phyloP scores from a whole-genome alignment of 2,888 invertebrate species.

The Diarsia brunnea region DNA sequence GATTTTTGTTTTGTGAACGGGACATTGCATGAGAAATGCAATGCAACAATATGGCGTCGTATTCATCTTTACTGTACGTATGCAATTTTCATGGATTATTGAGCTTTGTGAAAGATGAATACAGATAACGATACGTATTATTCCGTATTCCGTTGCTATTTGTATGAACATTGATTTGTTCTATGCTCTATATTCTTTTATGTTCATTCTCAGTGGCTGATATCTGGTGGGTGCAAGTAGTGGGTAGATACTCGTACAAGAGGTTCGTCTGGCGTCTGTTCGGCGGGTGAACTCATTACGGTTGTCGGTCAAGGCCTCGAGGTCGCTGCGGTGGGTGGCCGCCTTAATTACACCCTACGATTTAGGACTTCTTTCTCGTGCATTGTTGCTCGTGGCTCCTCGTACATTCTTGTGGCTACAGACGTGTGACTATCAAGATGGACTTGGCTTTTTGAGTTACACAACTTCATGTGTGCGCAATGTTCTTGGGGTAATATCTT shows the following conservation, averaged over 20 bases:
- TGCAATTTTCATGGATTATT: slow-evolving; percentile 77
- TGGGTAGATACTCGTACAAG: slow-evolving; percentile 44
- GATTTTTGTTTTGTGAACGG: slow-evolving; percentile 89
- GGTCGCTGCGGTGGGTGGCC: slow-evolving; percentile 89
- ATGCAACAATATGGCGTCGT: slow-evolving; percentile 88
- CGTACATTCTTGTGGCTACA: slow-evolving; percentile 66
- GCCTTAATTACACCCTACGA: slow-evolving; percentile 89
- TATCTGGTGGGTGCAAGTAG: slow-evolving; percentile 49
- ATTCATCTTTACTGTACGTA: slow-evolving; percentile 75
- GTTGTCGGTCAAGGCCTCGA: slow-evolving; percentile 90
- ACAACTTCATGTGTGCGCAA: slow-evolving; percentile 10
- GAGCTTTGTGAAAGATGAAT: slow-evolving; percentile 66
- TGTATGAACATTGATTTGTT: slow-evolving; percentile 39
- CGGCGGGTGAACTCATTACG: slow-evolving; percentile 88
- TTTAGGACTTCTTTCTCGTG: slow-evolving; percentile 82
- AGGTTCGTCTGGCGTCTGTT: slow-evolving; percentile 72
- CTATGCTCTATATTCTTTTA: slow-evolving; percentile 16
- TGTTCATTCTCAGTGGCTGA: slow-evolving; percentile 13
- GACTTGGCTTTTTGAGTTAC: slow-evolving; percentile 39
- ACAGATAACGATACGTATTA: slow-evolving; percentile 43
- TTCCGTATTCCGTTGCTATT: slow-evolving; percentile 33
- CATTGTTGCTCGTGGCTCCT: slow-evolving; percentile 66
- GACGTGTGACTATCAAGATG: slow-evolving; percentile 59
- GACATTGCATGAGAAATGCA: slow-evolving; percentile 90
- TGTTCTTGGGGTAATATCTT: background rate